Conservation (phyloP, 2,888 invertebrate genomes). For the Chironomus tentans region DNA sequence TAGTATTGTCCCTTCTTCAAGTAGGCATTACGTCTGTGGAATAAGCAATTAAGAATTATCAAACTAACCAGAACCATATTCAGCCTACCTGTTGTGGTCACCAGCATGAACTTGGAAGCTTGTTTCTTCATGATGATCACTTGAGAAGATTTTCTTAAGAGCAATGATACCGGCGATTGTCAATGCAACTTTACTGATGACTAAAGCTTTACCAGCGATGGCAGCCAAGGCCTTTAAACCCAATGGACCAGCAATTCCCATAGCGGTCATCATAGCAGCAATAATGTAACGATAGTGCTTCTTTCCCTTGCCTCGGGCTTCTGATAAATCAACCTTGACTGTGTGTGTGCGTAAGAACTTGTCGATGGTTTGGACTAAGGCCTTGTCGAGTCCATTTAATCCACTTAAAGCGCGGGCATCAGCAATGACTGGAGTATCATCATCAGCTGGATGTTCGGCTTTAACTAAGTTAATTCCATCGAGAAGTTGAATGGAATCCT, state of each 20-base stretch:
- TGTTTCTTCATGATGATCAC: constrained; percentile 53
- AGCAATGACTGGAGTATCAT: constrained; percentile 41
- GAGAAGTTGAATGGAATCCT: constrained; percentile 52
- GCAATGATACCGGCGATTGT: constrained; percentile 64
- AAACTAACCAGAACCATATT: neutral
- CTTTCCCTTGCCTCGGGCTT: constrained; percentile 32
- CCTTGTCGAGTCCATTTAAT: constrained; percentile 48
- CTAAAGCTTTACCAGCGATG: constrained; percentile 61
- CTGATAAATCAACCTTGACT: constrained; percentile 51
- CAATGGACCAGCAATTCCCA: constrained; percentile 60
- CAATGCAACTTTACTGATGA: constrained; percentile 63
- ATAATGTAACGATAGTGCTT: constrained; percentile 46
- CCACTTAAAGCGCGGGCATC: constrained; percentile 51
- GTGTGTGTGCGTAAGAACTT: constrained; percentile 56
- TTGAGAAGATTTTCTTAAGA: constrained; percentile 61
- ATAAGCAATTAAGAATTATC: neutral
- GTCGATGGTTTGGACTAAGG: constrained; percentile 44
- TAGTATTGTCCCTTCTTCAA: neutral
- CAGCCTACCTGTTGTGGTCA: constrained; percentile 49
- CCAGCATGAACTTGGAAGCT: constrained; percentile 61
- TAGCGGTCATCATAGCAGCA: constrained; percentile 53
- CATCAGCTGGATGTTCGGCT: constrained; percentile 46
- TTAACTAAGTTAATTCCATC: constrained; percentile 53
- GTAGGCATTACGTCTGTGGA: constrained; percentile 11
- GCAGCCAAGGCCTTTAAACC: constrained; percentile 60